A percentile compares a stretch with the other conserved stretches of the same genome.
Evolutionary conservation across 2,797 vertebrate species (phyloP).

Genomic region (Scomberomorus guttatus): DNA sequence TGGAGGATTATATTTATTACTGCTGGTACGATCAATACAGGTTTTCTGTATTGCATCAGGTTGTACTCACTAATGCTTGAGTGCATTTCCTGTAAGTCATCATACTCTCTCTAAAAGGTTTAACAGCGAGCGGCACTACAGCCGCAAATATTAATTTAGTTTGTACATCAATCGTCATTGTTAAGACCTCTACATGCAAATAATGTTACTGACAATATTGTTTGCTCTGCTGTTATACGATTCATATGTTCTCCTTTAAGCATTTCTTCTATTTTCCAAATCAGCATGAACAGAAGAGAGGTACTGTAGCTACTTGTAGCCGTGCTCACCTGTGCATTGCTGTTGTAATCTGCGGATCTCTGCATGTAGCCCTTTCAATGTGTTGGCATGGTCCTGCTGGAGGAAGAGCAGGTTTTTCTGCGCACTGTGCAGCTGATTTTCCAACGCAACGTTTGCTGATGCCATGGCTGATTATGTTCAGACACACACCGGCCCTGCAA

Average conservation of each 20-base stretch:
- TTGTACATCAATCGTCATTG: background rate
- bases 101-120: slow-evolving; percentile 35
- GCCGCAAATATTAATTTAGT: slow-evolving; percentile 5
- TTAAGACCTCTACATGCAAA: background rate
- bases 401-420: slow-evolving; percentile 99
- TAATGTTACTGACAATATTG: background rate
- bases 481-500: slow-evolving; percentile 41
- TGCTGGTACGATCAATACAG: slow-evolving; percentile 11
- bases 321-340: slow-evolving; percentile 93
- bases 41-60: slow-evolving; percentile 19
- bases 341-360: slow-evolving; percentile 97
- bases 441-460: slow-evolving; percentile 89
- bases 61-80: slow-evolving; percentile 7
- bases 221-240: background rate
- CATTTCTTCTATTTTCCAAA: background rate
- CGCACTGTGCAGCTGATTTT: slow-evolving; percentile 97
- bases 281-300: background rate
- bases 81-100: slow-evolving; percentile 35
- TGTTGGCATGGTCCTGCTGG: slow-evolving; percentile 95
- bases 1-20: slow-evolving; percentile 11
- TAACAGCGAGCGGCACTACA: slow-evolving; percentile 13
- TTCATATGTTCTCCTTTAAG: background rate
- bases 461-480: slow-evolving; percentile 88
- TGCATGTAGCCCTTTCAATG: slow-evolving; percentile 92
- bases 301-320: background rate